A percentile compares a stretch with the other conserved stretches of the same genome.
phyloP scores from a whole-genome alignment of 1,140 invertebrate genomes.

The Diabrotica virgifera region DNA sequence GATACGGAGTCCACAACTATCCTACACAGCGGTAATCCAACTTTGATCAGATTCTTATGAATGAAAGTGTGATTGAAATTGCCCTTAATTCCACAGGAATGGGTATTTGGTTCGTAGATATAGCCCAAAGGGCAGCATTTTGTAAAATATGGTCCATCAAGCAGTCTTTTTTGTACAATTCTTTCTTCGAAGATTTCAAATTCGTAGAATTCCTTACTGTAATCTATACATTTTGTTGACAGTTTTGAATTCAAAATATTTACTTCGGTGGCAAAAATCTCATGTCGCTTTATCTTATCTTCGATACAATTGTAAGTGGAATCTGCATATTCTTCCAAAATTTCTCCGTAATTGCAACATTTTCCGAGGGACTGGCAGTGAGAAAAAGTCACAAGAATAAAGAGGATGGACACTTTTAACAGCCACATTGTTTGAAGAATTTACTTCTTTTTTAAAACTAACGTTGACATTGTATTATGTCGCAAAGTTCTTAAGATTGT shows the following conservation, averaged over 20 bases:
- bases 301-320: not conserved
- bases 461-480: no score
- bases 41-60: conserved; percentile 22
- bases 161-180: not conserved
- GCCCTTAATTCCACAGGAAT: conserved; percentile 21
- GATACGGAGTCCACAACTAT: conserved; percentile 23
- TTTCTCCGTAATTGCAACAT: not conserved
- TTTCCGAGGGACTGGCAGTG: not conserved
- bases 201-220: not conserved
- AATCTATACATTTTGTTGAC: not conserved
- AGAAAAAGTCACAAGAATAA: not conserved
- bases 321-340: not conserved
- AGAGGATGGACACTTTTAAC: not conserved
- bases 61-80: conserved; percentile 4
- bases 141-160: conserved; percentile 12
- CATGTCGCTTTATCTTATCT: not conserved
- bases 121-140: conserved; percentile 33
- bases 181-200: not conserved
- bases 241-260: no score
- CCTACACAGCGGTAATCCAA: conserved; percentile 27
- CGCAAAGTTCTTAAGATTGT: no score
- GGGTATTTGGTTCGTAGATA: conserved; percentile 22
- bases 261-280: not conserved
- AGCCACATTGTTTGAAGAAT: not conserved
- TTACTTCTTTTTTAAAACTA: not conserved